Evolutionary conservation across 1,140 invertebrate genomes (phyloP), one percentile per base, ranked within the genome.

Genomic region (Bicyclus anynana): DNA sequence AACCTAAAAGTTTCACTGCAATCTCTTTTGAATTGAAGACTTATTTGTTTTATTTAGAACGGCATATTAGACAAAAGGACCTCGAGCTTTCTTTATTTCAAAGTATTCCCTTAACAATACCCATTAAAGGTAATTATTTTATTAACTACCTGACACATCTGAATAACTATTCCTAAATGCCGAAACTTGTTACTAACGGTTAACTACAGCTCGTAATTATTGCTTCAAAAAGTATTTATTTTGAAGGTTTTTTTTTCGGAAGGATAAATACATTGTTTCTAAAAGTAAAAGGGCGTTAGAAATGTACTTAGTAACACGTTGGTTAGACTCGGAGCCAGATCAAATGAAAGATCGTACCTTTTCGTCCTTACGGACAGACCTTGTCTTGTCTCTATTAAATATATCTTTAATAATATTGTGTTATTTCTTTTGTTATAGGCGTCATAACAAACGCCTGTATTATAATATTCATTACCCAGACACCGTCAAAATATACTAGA

Each of bases 301-400:
- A 14, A 14, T 16, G 20, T 46, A 23, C 23, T 7, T 48, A 54
- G 21, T 33, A 20, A 20, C 20, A 62, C 57, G 61, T 67, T 57
- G 64, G 64, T 65, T 62, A 64, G 56, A 40, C 61, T 49, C 27
- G 20, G n/a, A 67, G 61, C 44, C 58, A 35, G 61, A 58, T 65
- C 59, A 44, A n/a, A 26, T 48, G 23, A 53, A 14, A 16, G 5
- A 14, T 40, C 10, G 1, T 40, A 40, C 13, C 37, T 4, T 16
- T 40, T 40, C 0, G 3, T 35, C 33, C 33, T 35, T 35, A 35
- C n/a, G 3, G 33, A 35, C n/a, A 23, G 7, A 23, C 33, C 10
- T 35, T 12, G 33, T 13, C 33, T 10, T 35, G 23, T 23, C 23
- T 2, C 23, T 2, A 23, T 23, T 7, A 7, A n/a, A n/a, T n/a